Base-by-base conservation (phyloP, 1,140 invertebrate genomes). In the Elymnias hypermnestra region DNA sequence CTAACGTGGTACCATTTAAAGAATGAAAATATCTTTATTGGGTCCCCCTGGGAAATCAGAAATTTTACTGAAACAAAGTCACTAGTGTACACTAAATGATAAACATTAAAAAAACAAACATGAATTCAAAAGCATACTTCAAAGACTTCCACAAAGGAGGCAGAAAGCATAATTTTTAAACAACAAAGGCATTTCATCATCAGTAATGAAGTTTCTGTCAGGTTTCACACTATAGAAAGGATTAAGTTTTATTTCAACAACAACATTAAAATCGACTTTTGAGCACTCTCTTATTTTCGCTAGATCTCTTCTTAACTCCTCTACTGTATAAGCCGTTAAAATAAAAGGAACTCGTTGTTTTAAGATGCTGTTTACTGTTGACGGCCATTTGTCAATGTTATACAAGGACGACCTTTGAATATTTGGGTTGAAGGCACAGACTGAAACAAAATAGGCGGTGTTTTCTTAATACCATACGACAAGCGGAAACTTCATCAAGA, bases 151-250 rank as follows among this genome's bases (percentile, higher is more conserved):
- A 64, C 63, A 68, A 22, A 90, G 50, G 58, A 88, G 63, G 54
- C 86, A 83, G 47, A 89, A 78, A 71, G 87, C 92, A 76, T 90
- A 89, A 79, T 93, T 94, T 59, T 93, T 93, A 57, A 91, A 93
- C 48, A 93, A 89, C 10, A 93, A 75, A 0, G 92, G 92, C 9
- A 83, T 87, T 13, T 89, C 87, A 33, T 93, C 88, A 52, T 93
- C 92, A 7, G 90, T 91, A 8, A 93, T 89, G 53, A 93, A 92
- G 67, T 93, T 93, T 21, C 91, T 88, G 54, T 92, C 91, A 0
- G 92, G 92, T 59, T 91, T 89, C 0, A 91, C 74, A 36, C 91
- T 92, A 0, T 90, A 77, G 52, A 90, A 93, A 0, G 88, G 88
- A 76, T 94, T 93, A 22, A 64, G 71, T 14, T 74, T 81, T 0